Evolutionary conservation across 1,140 invertebrate species (phyloP), one percentile per base, ranked within the genome.

Genomic region (Xylocopa sonorina): DNA sequence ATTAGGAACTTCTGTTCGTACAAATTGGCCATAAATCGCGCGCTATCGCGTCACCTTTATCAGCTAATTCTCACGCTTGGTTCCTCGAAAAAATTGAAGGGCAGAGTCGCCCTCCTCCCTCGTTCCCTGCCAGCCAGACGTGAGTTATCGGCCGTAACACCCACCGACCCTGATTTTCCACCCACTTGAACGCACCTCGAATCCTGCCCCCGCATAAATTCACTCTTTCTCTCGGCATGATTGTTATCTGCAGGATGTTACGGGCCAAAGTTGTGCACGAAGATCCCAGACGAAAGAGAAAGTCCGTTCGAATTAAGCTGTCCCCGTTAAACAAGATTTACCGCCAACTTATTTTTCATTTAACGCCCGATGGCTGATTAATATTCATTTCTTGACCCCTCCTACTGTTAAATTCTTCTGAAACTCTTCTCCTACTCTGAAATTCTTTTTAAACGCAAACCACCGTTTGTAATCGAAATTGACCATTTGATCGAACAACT

Each of bases 171-270:
- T 51, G 68, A 78, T 81, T 85, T 84, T 78, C 67, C 73, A 58
- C 67, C 57, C 66, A 60, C 64, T 67, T 57, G 68, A 69, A 53
- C 78, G 58, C 46, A 84, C 50, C 38, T 80, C 12, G 41, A 21
- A 66, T n/a, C 60, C 16, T 72, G 43, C 67, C 55, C 21, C 51
- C 69, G 60, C 53, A 84, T 81, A 85, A 84, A 85, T 84, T 77
- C 51, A 34, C 53, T 77, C 27, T 46, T 32, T 32, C 64, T 66
- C 43, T 55, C n/a, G 18, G 18, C 7, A 18, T n/a, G 83, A 85
- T 84, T 51, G 51, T 84, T 85, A 85, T 81, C 82, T 14, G 18
- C 50, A 74, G 67, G 82, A 85, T 78, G 78, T 81, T 74, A 71
- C 76, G 50, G 55, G 32, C 67, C 53, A 34, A 76, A 80, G 71